Base-by-base conservation (phyloP, 2,888 invertebrate genomes). In the Argyresthia goedartella region DNA sequence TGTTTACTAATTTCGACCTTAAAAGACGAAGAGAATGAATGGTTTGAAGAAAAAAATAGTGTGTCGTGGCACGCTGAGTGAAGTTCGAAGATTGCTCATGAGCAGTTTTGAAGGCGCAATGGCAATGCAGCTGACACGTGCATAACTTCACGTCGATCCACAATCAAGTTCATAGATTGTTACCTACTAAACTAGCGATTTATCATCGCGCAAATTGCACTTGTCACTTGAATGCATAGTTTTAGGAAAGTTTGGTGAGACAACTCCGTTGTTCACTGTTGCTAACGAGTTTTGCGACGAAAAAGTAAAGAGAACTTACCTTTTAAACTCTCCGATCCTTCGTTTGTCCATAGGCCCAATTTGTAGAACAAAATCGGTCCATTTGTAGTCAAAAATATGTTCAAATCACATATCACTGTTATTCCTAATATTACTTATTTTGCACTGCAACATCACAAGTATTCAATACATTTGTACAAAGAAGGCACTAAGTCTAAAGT, bases 141-240 rank as follows among this genome's bases (percentile, higher is more conserved):
- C 59, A 67, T 55, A 70, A 73, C 76, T 81, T 86, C 85, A 65
- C 62, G 52, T 52, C 62, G 64, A 45, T 58, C 59, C 73, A 63
- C 76, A 80, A 81, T 80, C 84, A 84, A 85, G 84, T 84, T 85
- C 85, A 85, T 81, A 84, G 84, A 85, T 81, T 81, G 80, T 55
- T 56, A 55, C 56, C n/a, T 46, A 46, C n/a, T 39, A 33, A 9
- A 46, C 33, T 33, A 25, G 25, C 46, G 46, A 15, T 46, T 46
- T 46, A 39, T 39, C 25, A 25, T 25, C 25, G 25, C 25, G 6
- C 2, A 25, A 25, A 25, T 25, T 4, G 25, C 25, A 25, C 25
- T 25, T 25, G 25, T 25, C 25, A 25, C 25, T 25, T 6, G 25
- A 25, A 25, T 25, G 25, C 25, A 6, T 25, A 25, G 25, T 25